These are phyloP conservation scores for Anoplopoma fimbria DNA, from an alignment of 2,113 vertebrate genomes.

Conservation along the genomic window DNA sequence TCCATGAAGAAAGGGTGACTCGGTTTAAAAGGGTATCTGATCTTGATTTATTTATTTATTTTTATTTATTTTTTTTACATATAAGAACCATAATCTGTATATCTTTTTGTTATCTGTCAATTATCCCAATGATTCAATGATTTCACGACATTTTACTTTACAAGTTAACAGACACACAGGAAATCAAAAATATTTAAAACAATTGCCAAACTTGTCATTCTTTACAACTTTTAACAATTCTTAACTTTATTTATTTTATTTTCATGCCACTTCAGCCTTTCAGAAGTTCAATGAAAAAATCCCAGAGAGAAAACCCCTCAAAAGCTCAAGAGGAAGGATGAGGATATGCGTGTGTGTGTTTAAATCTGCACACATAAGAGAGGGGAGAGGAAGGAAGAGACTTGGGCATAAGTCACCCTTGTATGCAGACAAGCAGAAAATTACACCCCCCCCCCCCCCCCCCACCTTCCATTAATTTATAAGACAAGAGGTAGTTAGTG, in stretches of 20 bases:
- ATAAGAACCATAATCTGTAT: constrained; percentile 5
- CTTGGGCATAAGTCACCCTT: constrained; percentile 78
- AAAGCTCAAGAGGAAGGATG: constrained; percentile 25
- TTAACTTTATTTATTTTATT: constrained; percentile 12
- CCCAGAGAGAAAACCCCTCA: constrained; percentile 35
- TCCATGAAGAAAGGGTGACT: constrained; percentile 1
- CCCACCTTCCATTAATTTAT: constrained; percentile 76
- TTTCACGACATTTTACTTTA: constrained; percentile 26
- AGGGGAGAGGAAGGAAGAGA: constrained; percentile 64
- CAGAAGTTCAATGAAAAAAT: constrained; percentile 45
- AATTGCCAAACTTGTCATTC: constrained; percentile 19
- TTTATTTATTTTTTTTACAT: background rate
- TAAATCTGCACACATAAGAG: constrained; percentile 39
- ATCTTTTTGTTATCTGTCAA: constrained; percentile 8
- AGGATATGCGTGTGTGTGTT: constrained; percentile 34
- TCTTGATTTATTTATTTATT: constrained; percentile 18
- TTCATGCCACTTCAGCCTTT: constrained; percentile 49
- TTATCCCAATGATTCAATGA: background rate
- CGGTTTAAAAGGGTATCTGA: constrained; percentile 8
- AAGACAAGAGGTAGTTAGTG: constrained; percentile 75
- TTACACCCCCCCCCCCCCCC: constrained; percentile 70
- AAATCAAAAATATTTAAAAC: constrained; percentile 35
- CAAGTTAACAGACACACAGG: background rate
- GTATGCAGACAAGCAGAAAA: constrained; percentile 87
- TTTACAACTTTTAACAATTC: constrained; percentile 1